Evolutionary conservation across 2,797 vertebrate genomes (phyloP), one percentile per base, ranked within the genome.

Genomic region (Adrianichthys oophorus): DNA sequence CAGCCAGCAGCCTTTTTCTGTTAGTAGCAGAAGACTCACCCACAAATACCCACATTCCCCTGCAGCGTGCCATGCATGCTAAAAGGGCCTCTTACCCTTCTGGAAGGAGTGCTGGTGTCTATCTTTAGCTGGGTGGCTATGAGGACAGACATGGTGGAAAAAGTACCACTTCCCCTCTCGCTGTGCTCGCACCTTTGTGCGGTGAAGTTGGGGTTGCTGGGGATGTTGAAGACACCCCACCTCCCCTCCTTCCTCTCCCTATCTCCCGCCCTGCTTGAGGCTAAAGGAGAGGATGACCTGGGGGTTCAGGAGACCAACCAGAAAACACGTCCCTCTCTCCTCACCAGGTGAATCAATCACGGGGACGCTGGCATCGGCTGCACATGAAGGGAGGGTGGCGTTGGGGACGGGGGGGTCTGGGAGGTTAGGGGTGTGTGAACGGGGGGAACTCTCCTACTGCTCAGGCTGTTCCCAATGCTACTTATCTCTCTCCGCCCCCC

Each of bases 81-180:
- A 88, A 84, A 70, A 67, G 77, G 83, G 73, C 78, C 51, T 42
- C 90, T 92, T 91, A 93, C 90, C 68, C 80, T 83, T 32, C 48
- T 84, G 71, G 68, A 83, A 58, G 82, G 61, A 66, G 74, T 41
- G 52, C 84, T 69, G 62, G 80, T 90, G 71, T 91, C 91, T 56
- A 92, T 87, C 80, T 88, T 93, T 62, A 92, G 68, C 56, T 92
- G 91, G 68, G 92, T 89, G 60, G 85, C 90, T 66, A 94, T 90
- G 73, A 94, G 84, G 58, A 92, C 85, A 1, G 90, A 93, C 87
- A 90, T 91, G 15, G 51, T 85, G 80, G 26, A 50, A 40, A 74
- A 46, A 76, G 69, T 73, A 61, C 21, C 66, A 78, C 78, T 76
- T 52, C 56, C 43, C 59, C 47, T 65, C 65, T 65, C 46, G 67